Evolutionary conservation across 2,797 vertebrate genomes (phyloP).

Genomic region (Bovichtus diacanthus): DNA sequence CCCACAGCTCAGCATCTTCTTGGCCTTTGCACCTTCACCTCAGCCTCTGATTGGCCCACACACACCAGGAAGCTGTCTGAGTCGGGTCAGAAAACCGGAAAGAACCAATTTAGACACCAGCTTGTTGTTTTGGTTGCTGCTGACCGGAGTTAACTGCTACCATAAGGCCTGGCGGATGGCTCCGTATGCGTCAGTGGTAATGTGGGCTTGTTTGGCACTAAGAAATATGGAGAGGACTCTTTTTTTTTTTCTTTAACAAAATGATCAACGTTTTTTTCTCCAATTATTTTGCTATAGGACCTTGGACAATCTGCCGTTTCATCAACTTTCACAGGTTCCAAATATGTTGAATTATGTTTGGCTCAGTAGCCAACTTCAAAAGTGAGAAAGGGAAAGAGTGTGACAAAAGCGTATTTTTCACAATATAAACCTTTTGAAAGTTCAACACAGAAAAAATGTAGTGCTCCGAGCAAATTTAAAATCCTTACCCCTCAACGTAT

Average conservation of each 20-base stretch:
- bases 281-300: slow-evolving; percentile 51
- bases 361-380: slow-evolving; percentile 49
- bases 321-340: slow-evolving; percentile 64
- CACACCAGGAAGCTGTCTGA: slow-evolving; percentile 52
- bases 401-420: slow-evolving; percentile 40
- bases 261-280: slow-evolving; percentile 40
- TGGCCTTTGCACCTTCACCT: slow-evolving; percentile 52
- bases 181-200: slow-evolving; percentile 63
- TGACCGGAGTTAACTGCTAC: slow-evolving; percentile 69
- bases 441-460: slow-evolving; percentile 38
- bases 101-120: slow-evolving; percentile 56
- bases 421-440: slow-evolving; percentile 26
- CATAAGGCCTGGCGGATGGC: slow-evolving; percentile 73
- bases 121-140: slow-evolving; percentile 76
- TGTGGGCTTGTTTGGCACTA: slow-evolving; percentile 63
- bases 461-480: slow-evolving; percentile 39
- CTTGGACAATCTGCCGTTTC: slow-evolving; percentile 55
- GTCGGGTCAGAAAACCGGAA: slow-evolving; percentile 54
- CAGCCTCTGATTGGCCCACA: slow-evolving; percentile 62
- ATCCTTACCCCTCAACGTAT: slow-evolving; percentile 6
- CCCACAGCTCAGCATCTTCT: slow-evolving; percentile 58
- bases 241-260: slow-evolving; percentile 39
- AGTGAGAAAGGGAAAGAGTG: slow-evolving; percentile 43
- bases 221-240: slow-evolving; percentile 39
- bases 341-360: slow-evolving; percentile 54